Base-by-base conservation (phyloP, 1,140 invertebrate genomes). In the Orius insidiosus region DNA sequence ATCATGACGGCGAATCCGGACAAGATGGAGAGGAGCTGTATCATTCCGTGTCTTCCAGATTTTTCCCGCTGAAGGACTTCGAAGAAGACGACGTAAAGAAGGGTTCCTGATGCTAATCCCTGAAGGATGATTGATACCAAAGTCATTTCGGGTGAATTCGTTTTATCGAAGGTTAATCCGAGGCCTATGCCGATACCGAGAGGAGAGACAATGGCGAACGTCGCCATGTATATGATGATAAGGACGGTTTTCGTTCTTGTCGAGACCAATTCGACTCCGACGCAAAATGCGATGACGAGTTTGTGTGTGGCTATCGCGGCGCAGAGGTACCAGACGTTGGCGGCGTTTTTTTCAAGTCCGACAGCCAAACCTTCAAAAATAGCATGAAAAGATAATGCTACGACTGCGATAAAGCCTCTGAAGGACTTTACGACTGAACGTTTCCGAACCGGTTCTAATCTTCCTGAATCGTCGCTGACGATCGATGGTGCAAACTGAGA, bases 81-180 rank as follows among this genome's bases (percentile, higher is more conserved):
- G 59, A 90, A 89, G 70, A 90, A 90, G 1, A 88, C 83, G 31
- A 92, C 85, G 58, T 89, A 90, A 0, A 90, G 69, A 8, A 92
- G 67, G 0, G 86, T 90, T 13, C 86, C 86, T 35, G 81, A 81
- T 0, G 85, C 85, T 62, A 89, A 72, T 6, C 83, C 85, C 56
- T 89, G 83, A 0, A 88, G 64, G 3, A 87, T 62, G 2, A 62
- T 56, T 2, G 59, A 53, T 11, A 53, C 48, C 5, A 54, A 46
- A n/a, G 42, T 36, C 14, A 49, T 40, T 1, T 35, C 43, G 1
- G 63, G 63, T 0, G 64, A 61, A 16, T 43, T 43, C 0, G 63
- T 63, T 0, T 65, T 52, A 4, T 60, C 63, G 2, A 60, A 63
- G 51, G 60, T 72, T 18, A 68, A 59, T 38, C 55, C 68, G 53